Base-by-base conservation (phyloP, 2,888 invertebrate genomes). In the Loripinus fragilis region DNA sequence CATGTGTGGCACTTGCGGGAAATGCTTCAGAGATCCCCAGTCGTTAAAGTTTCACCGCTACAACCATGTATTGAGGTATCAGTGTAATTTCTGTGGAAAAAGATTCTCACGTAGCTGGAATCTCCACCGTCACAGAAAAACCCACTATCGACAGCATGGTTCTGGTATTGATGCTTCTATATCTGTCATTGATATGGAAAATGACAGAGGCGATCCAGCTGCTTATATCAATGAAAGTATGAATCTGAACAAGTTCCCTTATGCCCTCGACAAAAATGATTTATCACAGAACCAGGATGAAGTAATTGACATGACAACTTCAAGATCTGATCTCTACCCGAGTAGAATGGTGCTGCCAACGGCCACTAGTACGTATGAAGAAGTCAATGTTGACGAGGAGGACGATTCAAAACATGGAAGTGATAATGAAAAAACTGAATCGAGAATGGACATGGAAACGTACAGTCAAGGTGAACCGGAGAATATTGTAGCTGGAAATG, bases 51-150 rank as follows among this genome's bases (percentile, higher is more conserved):
- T 87, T 70, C 87, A 87, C 72, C 42, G 85, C 50, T 87, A 87
- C 76, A 87, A 87, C 74, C 87, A 87, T 69, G 83, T 87, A 35
- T 69, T 87, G 33, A 71, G 87, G 10, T 85, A 85, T 50, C 81
- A 84, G 33, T 87, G 87, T 80, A 86, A 86, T 60, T 84, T 85
- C 48, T 87, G 87, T 74, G 87, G 87, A 0, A 87, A 86, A 71
- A 70, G 87, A 8, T 87, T 87, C 55, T 86, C 86, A 23, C 74
- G 87, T 10, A 86, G 87, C 52, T 87, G 87, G 87, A 87, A 87
- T 78, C 80, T 87, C 20, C 86, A 85, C 35, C 78, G 87, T 30
- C 87, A 87, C 69, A 79, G 84, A 33, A 87, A 87, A 70, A 86
- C 87, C 12, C 87, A 87, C 69, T 85, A 81, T 70, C 81, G 84